phyloP scores from a whole-genome alignment of 2,113 vertebrate species.

The Pomatorhinus ruficollis region DNA sequence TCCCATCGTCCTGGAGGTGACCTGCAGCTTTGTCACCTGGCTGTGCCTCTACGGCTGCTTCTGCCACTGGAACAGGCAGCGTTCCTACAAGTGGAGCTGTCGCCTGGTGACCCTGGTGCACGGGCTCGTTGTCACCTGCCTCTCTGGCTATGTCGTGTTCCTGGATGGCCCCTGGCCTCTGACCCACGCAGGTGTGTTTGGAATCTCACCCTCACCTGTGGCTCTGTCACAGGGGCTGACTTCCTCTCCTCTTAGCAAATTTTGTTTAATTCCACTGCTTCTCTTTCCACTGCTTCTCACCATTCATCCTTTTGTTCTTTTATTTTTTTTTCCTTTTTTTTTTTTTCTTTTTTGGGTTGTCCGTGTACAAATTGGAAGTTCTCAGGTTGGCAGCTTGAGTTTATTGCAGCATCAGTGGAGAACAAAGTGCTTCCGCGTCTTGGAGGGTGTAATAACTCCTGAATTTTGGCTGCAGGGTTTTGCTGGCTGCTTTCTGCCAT shows the following conservation, averaged over 20 bases:
- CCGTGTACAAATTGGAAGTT: background rate
- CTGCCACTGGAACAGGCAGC: conserved; percentile 66
- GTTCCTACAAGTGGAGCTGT: conserved; percentile 85
- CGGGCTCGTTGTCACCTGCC: conserved; percentile 77
- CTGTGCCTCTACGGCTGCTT: conserved; percentile 76
- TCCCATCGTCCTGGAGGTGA: conserved; percentile 60
- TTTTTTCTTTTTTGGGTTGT: no score
- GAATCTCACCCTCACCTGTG: background rate
- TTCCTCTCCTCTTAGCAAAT: background rate
- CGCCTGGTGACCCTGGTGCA: conserved; percentile 87
- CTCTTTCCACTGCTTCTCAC: background rate
- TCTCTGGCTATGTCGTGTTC: conserved; percentile 82
- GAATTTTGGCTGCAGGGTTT: background rate
- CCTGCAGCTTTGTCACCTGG: conserved; percentile 78
- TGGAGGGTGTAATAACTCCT: background rate
- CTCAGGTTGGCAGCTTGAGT: background rate
- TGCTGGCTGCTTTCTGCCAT: background rate
- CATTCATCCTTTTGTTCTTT: background rate
- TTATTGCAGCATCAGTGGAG: background rate
- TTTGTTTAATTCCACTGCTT: background rate
- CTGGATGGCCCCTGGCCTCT: conserved; percentile 90
- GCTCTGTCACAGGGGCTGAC: background rate
- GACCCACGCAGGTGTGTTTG: conserved; percentile 80
- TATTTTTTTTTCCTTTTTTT: background rate
- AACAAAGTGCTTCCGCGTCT: background rate